Conservation (phyloP, 2,797 vertebrate species). For the Gymnoscopelus braueri region DNA sequence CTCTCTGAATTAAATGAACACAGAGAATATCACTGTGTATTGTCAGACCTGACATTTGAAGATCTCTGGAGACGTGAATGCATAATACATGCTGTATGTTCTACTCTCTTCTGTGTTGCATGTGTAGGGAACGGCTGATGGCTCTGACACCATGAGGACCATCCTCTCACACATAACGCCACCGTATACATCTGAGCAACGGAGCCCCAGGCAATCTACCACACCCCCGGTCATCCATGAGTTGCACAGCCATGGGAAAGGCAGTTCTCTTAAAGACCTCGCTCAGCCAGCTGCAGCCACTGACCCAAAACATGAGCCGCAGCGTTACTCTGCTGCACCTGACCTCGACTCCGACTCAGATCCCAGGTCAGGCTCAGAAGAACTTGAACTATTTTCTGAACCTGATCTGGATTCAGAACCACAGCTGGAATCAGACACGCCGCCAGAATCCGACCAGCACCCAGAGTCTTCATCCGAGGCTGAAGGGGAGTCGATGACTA, state of each 20-base stretch:
- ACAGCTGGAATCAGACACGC: constrained; percentile 51
- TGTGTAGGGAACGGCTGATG: constrained; percentile 57
- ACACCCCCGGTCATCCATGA: constrained; percentile 31
- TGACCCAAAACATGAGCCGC: constrained; percentile 52
- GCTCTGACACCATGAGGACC: constrained; percentile 45
- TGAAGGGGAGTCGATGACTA: constrained; percentile 58
- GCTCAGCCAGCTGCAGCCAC: constrained; percentile 21
- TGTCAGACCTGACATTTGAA: too few relatives aligned
- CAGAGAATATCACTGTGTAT: too few relatives aligned
- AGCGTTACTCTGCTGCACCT: constrained; percentile 46
- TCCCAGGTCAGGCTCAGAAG: constrained; percentile 65
- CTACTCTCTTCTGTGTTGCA: constrained; percentile 16
- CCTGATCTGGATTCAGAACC: constrained; percentile 44
- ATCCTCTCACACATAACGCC: constrained; percentile 38
- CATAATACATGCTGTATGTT: background rate
- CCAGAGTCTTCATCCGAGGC: constrained; percentile 68
- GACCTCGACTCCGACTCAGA: constrained; percentile 71
- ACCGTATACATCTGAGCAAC: constrained; percentile 35
- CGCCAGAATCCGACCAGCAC: constrained; percentile 62
- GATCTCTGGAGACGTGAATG: background rate
- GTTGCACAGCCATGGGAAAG: constrained; percentile 33
- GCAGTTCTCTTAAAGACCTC: constrained; percentile 29
- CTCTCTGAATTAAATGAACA: too few relatives aligned
- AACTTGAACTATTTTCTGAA: constrained; percentile 46
- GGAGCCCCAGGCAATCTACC: constrained; percentile 32